Base-by-base conservation (phyloP, 2,888 invertebrate species). In the Xestobium rufovillosum region DNA sequence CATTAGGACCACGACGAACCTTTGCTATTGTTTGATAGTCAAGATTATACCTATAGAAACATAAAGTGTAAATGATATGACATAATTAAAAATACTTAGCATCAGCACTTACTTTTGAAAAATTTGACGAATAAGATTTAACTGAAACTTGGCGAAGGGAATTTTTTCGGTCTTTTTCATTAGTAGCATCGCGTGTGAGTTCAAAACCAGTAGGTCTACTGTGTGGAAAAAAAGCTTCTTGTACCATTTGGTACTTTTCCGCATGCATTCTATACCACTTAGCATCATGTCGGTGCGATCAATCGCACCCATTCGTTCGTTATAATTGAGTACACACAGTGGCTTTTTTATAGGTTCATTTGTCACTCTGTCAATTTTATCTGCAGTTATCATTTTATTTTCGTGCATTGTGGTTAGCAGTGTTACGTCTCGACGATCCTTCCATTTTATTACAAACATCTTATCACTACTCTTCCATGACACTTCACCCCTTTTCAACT, bases 211-310 rank as follows among this genome's bases (percentile, higher is more conserved):
- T 36, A 57, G 35, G 26, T 55, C 55, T 23, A 57, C 23, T 4
- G 50, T 39, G 26, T 58, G 56, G 40, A 61, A 52, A 35, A 51
- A 57, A 25, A 60, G 40, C 43, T 60, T 61, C 38, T 54, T 57
- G 42, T 60, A 52, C 54, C 55, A 59, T 47, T 58, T 57, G 17
- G 44, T 49, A 17, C 47, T 43, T 52, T 59, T 57, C 38, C 54
- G 50, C 35, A 52, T 48, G 11, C 51, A 50, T 12, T 52, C 44
- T 16, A 57, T 41, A 33, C 45, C 50, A 29, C 50, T 52, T 8
- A 56, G 36, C 48, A 57, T 47, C 55, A 55, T 52, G 37, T 61
- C 58, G 10, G 48, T 16, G 34, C 42, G 46, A 45, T 61, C 59
- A 38, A 60, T 48, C 26, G 47, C 44, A 14, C 53, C 52, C 59